Percentiles rank a stretch among this genome's conserved stretches.
Conservation (phyloP, 1,140 invertebrate genomes). For the Leptestheria dahalacensis region DNA sequence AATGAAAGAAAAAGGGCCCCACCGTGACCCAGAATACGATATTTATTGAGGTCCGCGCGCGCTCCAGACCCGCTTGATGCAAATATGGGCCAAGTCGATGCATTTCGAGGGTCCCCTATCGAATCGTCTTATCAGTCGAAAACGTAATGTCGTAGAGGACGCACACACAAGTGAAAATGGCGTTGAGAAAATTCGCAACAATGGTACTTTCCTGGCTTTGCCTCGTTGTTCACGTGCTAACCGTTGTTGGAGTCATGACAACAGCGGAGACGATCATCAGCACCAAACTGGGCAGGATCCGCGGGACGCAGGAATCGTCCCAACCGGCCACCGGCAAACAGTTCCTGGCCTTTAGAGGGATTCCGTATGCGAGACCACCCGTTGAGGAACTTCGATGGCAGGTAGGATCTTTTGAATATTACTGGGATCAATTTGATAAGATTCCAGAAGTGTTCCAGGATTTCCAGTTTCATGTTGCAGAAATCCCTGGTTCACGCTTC, state of each 20-base stretch:
- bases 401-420: slow-evolving; percentile 19
- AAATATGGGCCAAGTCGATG: too few species aligned
- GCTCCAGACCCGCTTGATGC: too few species aligned
- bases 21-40: too few species aligned
- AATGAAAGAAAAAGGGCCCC: too few species aligned
- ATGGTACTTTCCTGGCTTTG: not conserved
- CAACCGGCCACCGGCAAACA: slow-evolving; percentile 22
- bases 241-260: not conserved
- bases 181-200: not conserved
- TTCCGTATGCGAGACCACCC: slow-evolving; percentile 38
- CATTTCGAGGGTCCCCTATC: too few species aligned
- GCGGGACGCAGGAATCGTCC: slow-evolving; percentile 4
- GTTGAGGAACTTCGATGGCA: slow-evolving; percentile 33
- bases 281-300: slow-evolving; percentile 4
- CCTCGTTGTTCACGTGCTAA: too few species aligned
- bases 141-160: not conserved
- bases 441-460: too few species aligned
- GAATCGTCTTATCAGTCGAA: too few species aligned
- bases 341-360: slow-evolving; percentile 34
- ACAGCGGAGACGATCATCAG: not conserved
- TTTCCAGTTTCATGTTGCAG: too few species aligned
- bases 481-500: too few species aligned
- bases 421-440: too few species aligned
- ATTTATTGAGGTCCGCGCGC: too few species aligned
- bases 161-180: not conserved